Percentiles rank a stretch among this genome's conserved stretches.
phyloP scores from a whole-genome alignment of 2,888 invertebrate species.

The Lydus trimaculatus region DNA sequence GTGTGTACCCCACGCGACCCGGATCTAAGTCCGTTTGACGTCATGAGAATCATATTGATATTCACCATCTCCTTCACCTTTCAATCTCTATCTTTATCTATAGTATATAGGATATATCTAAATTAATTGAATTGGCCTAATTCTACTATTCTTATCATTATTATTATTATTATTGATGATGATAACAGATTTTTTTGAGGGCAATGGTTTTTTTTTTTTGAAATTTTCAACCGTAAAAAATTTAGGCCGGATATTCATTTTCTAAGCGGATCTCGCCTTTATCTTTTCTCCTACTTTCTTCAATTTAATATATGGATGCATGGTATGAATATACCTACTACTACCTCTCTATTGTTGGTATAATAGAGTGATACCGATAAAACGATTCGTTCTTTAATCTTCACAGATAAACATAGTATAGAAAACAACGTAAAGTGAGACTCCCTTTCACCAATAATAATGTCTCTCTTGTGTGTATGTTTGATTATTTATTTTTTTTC shows the following conservation, averaged over 20 bases:
- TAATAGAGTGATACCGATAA: neutral
- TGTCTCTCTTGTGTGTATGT: neutral
- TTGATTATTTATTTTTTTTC: neutral
- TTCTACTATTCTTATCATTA: neutral
- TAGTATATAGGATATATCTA: neutral
- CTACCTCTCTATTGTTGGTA: no score
- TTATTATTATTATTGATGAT: neutral
- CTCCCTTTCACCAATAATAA: neutral
- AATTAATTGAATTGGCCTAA: neutral
- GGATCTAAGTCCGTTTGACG: constrained; percentile 35
- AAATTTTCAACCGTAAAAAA: neutral
- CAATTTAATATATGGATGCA: neutral
- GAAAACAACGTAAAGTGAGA: neutral
- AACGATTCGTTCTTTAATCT: neutral
- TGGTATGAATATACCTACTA: neutral
- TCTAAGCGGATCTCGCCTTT: constrained; percentile 6
- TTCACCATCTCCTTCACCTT: constrained; percentile 2
- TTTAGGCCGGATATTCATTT: constrained; percentile 7
- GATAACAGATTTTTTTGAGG: neutral
- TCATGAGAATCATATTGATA: constrained; percentile 22
- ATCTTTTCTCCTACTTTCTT: constrained; percentile 9
- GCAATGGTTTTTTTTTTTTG: no score
- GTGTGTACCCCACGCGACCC: constrained; percentile 34
- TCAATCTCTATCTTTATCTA: neutral
- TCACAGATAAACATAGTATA: no score